phyloP scores from a whole-genome alignment of 2,888 invertebrate genomes.

The Oscheius sp. region DNA sequence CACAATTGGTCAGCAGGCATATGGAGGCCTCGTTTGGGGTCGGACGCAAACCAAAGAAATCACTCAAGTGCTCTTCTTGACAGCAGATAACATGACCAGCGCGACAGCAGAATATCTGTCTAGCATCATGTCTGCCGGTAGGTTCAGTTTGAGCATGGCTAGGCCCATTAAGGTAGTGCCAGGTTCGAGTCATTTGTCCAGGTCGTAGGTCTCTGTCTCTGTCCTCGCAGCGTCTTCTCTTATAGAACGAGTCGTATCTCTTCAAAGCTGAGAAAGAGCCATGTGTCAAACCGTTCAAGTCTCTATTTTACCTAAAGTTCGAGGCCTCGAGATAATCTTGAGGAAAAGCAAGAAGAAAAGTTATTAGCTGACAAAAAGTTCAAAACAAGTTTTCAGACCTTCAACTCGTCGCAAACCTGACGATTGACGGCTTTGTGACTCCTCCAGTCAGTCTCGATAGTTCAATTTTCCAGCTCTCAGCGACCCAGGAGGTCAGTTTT shows the following conservation, averaged over 20 bases:
- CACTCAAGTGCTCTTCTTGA: slow-evolving; percentile 47
- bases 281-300: no score
- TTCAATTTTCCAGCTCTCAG: slow-evolving; percentile 17
- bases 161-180: no score
- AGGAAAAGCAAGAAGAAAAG: no score
- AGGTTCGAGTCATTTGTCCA: no score
- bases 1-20: slow-evolving; percentile 22
- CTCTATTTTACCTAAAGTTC: no score
- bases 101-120: slow-evolving; percentile 47
- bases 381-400: slow-evolving; percentile 41
- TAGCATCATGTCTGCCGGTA: slow-evolving; percentile 46
- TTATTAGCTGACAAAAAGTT: neutral
- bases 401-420: slow-evolving; percentile 50
- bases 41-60: slow-evolving; percentile 30
- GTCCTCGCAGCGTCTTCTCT: no score
- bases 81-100: slow-evolving; percentile 45
- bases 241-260: no score
- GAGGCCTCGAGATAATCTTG: no score
- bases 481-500: slow-evolving; percentile 29
- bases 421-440: slow-evolving; percentile 43
- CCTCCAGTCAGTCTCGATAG: slow-evolving; percentile 34
- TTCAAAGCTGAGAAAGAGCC: no score
- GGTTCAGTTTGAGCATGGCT: no score
- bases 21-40: slow-evolving; percentile 42
- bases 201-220: no score